Evolutionary conservation across 2,888 invertebrate species (phyloP), one percentile per base, ranked within the genome.

Genomic region (Pyralis farinalis): DNA sequence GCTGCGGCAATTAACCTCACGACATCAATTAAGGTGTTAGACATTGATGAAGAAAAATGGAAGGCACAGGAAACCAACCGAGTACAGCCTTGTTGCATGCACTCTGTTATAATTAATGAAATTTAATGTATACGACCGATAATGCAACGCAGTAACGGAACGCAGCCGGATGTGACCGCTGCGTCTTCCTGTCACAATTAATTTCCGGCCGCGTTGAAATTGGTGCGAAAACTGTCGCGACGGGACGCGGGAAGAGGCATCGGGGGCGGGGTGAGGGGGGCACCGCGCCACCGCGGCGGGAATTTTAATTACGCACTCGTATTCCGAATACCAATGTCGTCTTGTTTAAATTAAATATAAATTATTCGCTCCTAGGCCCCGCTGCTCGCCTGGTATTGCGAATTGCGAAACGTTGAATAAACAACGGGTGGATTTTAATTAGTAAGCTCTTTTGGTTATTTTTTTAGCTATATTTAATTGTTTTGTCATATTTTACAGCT

Each of bases 261-360:
- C 42, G 49, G 46, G 54, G 53, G 53, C 47, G 54, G 54, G 53
- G 45, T 39, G 42, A 51, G 58, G 58, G 63, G 63, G 58, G 60
- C 71, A 66, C 70, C 68, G 69, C 55, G 63, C 73, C 71, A 77
- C 83, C 78, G 75, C 86, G 82, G 76, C 82, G 84, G 83, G 87
- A 87, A 87, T 87, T 87, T 87, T 87, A 87, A 87, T 88, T 88
- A 88, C 88, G 88, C 86, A 85, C 83, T 83, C 87, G 87, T 83
- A 85, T 83, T 82, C 78, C 85, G 87, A 87, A 87, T 87, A 86
- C 86, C 87, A 84, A 87, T 87, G 87, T 87, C 86, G 86, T 87
- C 87, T 87, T 87, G 86, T 86, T 87, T 87, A 87, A 87, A 87
- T 87, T 87, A 87, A 87, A 86, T 87, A 87, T 88, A 88, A 88